Conservation (phyloP, 2,113 vertebrate genomes). For the Maccullochella peelii region DNA sequence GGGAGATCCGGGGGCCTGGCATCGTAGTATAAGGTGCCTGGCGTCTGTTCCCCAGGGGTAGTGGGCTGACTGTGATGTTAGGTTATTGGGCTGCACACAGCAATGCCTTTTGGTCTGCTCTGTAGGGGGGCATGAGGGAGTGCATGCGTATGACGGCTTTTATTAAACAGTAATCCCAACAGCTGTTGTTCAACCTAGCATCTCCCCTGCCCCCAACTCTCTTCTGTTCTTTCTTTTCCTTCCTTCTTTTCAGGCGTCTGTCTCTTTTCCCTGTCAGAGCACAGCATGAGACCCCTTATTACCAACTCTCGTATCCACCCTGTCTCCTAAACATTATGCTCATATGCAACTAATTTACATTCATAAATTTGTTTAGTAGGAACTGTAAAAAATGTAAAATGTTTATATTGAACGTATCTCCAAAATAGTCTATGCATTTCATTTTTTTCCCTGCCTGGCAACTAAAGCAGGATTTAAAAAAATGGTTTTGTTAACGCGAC, state of each 20-base stretch:
- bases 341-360: conserved; percentile 43
- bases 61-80: conserved; percentile 67
- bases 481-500: background rate
- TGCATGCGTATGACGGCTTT: conserved; percentile 66
- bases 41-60: conserved; percentile 57
- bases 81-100: conserved; percentile 69
- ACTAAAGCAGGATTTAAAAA: background rate
- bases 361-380: conserved; percentile 12
- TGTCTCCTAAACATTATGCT: conserved; percentile 32
- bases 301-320: conserved; percentile 22
- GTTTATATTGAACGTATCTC: background rate
- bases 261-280: conserved; percentile 37
- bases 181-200: conserved; percentile 79
- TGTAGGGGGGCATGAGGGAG: conserved; percentile 66
- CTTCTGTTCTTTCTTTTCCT: conserved; percentile 39
- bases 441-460: background rate
- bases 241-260: conserved; percentile 42
- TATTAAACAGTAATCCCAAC: conserved; percentile 83
- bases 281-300: conserved; percentile 68
- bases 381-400: conserved; percentile 29
- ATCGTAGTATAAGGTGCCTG: conserved; percentile 60
- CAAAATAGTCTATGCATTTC: background rate
- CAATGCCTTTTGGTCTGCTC: conserved; percentile 72
- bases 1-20: conserved; percentile 71
- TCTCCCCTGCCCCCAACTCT: conserved; percentile 40